Evolutionary conservation across 2,888 invertebrate species (phyloP), one percentile per base, ranked within the genome.

Genomic region (Saturnia pavonia): DNA sequence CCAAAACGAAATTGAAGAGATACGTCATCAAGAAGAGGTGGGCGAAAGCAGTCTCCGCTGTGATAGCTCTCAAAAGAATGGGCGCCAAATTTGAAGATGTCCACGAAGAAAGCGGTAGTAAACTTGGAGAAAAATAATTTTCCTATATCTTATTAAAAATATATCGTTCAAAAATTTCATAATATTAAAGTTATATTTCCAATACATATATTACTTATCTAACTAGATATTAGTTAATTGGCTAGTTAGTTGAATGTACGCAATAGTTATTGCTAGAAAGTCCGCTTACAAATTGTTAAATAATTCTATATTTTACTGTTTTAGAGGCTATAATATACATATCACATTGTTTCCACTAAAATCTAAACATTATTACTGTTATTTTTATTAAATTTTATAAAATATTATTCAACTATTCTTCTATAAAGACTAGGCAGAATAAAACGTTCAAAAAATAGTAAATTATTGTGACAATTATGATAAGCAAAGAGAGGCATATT

Each of bases 11-110:
- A 85, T 92, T 98, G 77, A 97, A 97, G 88, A 94, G 97, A 74
- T 98, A 98, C 88, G 98, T 98, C 74, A 98, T 97, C 90, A 97
- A 97, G 91, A 96, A 97, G 85, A 95, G 98, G 67, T 98, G 98
- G 98, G 96, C 97, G 78, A 98, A 98, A 90, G 98, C 97, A 0
- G 97, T 98, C 48, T 96, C 98, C 77, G 97, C 97, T 6, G 97
- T 98, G 80, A 95, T 98, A 75, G 98, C 98, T 1, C 93, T 98
- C 68, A 96, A 95, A 82, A 90, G 98, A 80, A 98, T 98, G 98
- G 98, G 98, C 9, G 97, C 97, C 48, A 96, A 96, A 85, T 95
- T 97, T 74, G 96, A 96, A 78, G 90, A 90, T 43, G 83, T 87
- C 0, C 84, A 82, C 3, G 87, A 87, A 1, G 82, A 80, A 45